Conservation (phyloP, 2,888 invertebrate species). For the Neoitamus cyanurus region DNA sequence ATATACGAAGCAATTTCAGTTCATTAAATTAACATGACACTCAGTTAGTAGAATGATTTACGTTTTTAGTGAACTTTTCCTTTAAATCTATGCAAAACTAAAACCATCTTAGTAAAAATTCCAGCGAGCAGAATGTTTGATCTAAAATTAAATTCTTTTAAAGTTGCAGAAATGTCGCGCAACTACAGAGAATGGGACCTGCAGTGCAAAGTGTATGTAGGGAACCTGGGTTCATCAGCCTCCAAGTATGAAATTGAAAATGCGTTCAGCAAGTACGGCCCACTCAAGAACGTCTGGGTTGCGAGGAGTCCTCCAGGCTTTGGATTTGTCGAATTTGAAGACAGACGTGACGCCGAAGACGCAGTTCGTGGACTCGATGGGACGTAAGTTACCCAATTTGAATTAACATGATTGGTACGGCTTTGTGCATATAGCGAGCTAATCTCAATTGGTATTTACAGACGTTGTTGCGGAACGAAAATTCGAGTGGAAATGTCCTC, state of each 20-base stretch:
- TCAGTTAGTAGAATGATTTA: too few species aligned
- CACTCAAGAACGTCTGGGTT: slow-evolving; percentile 89
- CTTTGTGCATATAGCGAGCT: too few species aligned
- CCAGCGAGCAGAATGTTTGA: too few species aligned
- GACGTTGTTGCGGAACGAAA: slow-evolving; percentile 88
- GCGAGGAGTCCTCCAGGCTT: slow-evolving; percentile 91
- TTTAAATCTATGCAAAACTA: too few species aligned
- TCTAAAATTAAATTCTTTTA: background rate
- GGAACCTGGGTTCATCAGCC: slow-evolving; percentile 87
- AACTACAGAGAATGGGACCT: slow-evolving; percentile 82
- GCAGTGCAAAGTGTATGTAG: slow-evolving; percentile 90
- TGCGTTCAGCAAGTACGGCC: slow-evolving; percentile 86
- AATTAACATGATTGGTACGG: too few species aligned
- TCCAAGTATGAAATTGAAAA: slow-evolving; percentile 88
- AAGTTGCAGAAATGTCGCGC: slow-evolving; percentile 60
- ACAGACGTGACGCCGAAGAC: slow-evolving; percentile 86
- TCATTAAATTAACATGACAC: too few species aligned
- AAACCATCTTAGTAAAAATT: too few species aligned
- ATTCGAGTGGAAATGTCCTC: slow-evolving; percentile 94
- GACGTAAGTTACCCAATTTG: slow-evolving; percentile 72
- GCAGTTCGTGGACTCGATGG: slow-evolving; percentile 84
- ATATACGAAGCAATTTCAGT: too few species aligned
- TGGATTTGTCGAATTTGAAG: slow-evolving; percentile 89
- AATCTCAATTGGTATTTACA: too few species aligned
- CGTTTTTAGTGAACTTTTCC: too few species aligned